Conservation (phyloP, 92 coral and sea anemone species). For the Zoanthus solanderi region DNA sequence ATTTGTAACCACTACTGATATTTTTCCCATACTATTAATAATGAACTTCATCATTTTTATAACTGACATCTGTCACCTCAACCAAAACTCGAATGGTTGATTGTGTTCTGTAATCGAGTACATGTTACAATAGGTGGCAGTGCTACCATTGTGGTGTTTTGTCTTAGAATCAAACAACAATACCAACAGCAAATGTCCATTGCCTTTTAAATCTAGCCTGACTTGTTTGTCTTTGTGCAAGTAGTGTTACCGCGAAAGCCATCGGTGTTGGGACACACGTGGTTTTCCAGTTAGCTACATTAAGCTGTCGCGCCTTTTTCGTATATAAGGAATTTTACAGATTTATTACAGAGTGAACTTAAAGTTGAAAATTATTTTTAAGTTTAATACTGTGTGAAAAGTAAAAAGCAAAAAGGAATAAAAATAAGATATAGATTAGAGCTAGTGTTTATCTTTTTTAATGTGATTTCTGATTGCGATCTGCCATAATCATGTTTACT, state of each 20-base stretch:
- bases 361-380: not conserved
- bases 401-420: not conserved
- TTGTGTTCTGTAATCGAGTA: conserved; percentile 17
- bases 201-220: not conserved
- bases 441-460: not conserved
- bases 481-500: conserved; percentile 12
- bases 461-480: not conserved
- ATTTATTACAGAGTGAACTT: conserved; percentile 6
- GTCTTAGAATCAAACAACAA: conserved; percentile 15
- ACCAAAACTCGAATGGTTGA: not conserved
- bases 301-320: conserved; percentile 18
- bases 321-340: not conserved
- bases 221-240: conserved; percentile 21
- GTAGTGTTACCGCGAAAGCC: conserved; percentile 48
- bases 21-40: not conserved
- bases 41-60: not conserved
- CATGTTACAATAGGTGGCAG: not conserved
- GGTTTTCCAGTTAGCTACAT: conserved; percentile 39
- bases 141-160: not conserved
- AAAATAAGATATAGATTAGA: not conserved
- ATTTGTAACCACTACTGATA: conserved; percentile 1
- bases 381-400: too few relatives aligned
- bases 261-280: conserved; percentile 17
- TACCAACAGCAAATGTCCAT: conserved; percentile 16
- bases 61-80: conserved; percentile 42